phyloP scores from a whole-genome alignment of 2,888 invertebrate genomes.

The Drosophila picticornis region DNA sequence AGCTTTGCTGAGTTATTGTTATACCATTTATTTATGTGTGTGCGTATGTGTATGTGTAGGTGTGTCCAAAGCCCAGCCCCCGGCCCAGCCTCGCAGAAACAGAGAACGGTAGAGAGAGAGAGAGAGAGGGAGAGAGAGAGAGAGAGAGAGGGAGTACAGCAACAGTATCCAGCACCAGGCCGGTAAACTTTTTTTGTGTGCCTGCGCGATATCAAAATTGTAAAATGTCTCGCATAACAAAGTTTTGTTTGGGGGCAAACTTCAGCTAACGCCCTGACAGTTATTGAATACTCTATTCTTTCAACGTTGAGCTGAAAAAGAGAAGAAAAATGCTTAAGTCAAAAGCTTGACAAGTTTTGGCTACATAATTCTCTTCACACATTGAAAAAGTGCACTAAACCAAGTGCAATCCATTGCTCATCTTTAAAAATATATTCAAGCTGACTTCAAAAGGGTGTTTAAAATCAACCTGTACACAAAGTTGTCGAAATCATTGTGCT shows the following conservation, averaged over 20 bases:
- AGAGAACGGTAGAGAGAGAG: not conserved
- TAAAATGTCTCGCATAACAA: slow-evolving; percentile 61
- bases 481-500: slow-evolving; percentile 23
- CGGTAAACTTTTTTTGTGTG: slow-evolving; percentile 45
- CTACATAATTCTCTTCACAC: not conserved
- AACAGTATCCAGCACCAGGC: slow-evolving; percentile 24
- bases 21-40: slow-evolving; percentile 43
- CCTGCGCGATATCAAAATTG: slow-evolving; percentile 55
- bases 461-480: slow-evolving; percentile 28
- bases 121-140: not conserved
- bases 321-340: not conserved
- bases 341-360: not conserved
- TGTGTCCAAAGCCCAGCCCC: slow-evolving; percentile 66
- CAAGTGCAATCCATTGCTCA: not conserved
- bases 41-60: slow-evolving; percentile 42
- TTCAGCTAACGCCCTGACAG: slow-evolving; percentile 22
- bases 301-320: slow-evolving; percentile 1
- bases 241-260: slow-evolving; percentile 32
- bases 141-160: not conserved
- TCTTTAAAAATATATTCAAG: too few relatives aligned
- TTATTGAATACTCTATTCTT: slow-evolving; percentile 35
- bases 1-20: slow-evolving; percentile 71
- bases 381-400: not conserved
- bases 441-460: not conserved
- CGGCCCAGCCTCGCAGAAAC: slow-evolving; percentile 5